Evolutionary conservation across 2,888 invertebrate species (phyloP).

Genomic region (Frankliniella intonsa): DNA sequence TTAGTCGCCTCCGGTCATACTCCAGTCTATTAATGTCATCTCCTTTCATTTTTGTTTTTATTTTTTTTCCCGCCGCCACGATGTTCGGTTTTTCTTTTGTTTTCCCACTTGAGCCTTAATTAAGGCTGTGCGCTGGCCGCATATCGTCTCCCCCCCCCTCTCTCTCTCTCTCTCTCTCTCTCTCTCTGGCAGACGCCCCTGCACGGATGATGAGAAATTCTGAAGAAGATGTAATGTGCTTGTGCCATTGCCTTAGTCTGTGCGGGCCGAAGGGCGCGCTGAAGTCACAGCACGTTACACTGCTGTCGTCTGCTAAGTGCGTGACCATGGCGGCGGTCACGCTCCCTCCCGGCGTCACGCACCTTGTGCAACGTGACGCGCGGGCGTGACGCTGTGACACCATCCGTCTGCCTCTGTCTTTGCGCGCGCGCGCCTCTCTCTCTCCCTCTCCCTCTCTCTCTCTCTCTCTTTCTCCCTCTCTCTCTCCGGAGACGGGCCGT

Average conservation of each 20-base stretch:
- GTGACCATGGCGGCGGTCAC: background rate
- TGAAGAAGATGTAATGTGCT: no score
- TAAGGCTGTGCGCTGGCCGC: background rate
- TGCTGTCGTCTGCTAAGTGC: background rate
- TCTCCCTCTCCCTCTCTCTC: background rate
- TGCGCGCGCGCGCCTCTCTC: background rate
- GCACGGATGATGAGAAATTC: no score
- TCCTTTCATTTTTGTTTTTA: background rate
- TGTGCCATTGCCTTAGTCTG: no score
- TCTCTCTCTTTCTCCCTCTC: no score
- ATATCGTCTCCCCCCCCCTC: no score
- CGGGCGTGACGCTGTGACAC: background rate
- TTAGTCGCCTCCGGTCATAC: background rate
- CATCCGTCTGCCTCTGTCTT: no score
- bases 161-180: no score
- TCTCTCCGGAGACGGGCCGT: conserved; percentile 16
- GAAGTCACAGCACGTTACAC: background rate
- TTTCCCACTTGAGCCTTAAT: background rate
- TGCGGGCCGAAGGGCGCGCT: background rate
- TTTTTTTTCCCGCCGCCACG: no score
- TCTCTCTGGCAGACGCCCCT: no score
- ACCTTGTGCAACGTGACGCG: no score
- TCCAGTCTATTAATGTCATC: background rate
- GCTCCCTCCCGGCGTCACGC: background rate
- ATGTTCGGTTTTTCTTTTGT: background rate